Conservation (phyloP, 37 sponge, comb jelly and placozoan genomes). For the Aphrocallistes beatrix region DNA sequence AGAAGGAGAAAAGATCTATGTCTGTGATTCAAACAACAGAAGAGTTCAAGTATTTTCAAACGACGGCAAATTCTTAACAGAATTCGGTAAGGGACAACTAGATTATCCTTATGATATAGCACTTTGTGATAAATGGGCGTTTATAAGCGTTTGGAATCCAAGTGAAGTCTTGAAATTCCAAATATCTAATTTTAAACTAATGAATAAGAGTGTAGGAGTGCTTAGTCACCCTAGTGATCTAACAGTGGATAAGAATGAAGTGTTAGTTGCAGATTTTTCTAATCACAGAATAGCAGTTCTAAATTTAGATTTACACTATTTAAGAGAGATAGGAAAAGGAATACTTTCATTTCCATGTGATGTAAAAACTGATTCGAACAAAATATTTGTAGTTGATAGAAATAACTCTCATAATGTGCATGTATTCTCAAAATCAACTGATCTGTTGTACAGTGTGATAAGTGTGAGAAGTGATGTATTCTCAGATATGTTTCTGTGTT, state of each 20-base stretch:
- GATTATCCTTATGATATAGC: background rate
- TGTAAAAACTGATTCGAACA: background rate
- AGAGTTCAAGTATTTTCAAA: background rate
- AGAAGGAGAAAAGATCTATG: background rate
- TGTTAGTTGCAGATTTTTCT: background rate
- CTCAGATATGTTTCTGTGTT: background rate
- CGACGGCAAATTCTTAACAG: background rate
- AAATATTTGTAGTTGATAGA: background rate
- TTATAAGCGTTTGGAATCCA: background rate
- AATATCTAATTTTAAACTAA: background rate
- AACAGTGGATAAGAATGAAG: background rate
- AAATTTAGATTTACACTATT: background rate
- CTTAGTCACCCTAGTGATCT: background rate
- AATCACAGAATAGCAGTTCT: background rate
- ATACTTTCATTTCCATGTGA: background rate
- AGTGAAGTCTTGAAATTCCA: background rate
- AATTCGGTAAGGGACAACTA: background rate
- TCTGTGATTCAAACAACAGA: background rate
- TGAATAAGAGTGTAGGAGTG: background rate
- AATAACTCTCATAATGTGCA: background rate
- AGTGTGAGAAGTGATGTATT: background rate
- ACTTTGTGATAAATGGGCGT: background rate
- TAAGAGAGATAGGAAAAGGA: background rate
- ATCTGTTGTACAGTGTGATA: background rate
- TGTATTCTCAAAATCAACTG: background rate